Conservation (phyloP, 2,797 vertebrate genomes). For the Sebastes flavidus region DNA sequence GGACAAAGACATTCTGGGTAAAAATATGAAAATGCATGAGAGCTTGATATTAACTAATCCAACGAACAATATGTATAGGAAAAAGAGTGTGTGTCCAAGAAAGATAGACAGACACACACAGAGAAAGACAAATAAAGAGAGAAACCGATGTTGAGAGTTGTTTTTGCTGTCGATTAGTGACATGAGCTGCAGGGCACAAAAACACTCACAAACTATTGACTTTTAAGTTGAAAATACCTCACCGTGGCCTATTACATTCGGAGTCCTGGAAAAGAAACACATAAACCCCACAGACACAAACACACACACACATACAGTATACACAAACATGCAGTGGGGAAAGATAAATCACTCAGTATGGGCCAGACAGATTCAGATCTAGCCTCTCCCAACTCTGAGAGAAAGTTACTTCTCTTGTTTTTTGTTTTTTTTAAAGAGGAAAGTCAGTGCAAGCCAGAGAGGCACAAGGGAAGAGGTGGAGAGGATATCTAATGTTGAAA, state of each 20-base stretch:
- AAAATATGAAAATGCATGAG: not conserved
- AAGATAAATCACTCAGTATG: slow-evolving; percentile 53
- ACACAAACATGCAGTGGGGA: slow-evolving; percentile 9
- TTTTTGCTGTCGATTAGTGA: slow-evolving; percentile 40
- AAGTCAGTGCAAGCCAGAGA: slow-evolving; percentile 27
- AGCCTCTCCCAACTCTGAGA: slow-evolving; percentile 19
- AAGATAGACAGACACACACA: not conserved
- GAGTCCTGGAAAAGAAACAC: not conserved
- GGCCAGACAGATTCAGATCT: slow-evolving; percentile 46
- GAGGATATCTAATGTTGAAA: slow-evolving; percentile 38
- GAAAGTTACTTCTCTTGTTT: slow-evolving; percentile 42
- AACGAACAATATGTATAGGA: too few relatives aligned
- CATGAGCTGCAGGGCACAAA: slow-evolving; percentile 44
- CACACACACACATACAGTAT: not conserved
- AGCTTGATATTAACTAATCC: not conserved
- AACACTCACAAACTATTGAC: slow-evolving; percentile 52
- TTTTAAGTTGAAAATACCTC: slow-evolving; percentile 39
- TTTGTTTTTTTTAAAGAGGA: not conserved
- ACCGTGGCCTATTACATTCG: slow-evolving; percentile 30
- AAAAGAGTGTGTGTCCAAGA: not conserved
- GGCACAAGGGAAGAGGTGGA: slow-evolving; percentile 20
- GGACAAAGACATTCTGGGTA: not conserved
- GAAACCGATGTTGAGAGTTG: slow-evolving; percentile 7
- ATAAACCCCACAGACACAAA: not conserved
- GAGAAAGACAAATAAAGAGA: slow-evolving; percentile 10